A percentile compares a stretch with the other conserved stretches of the same genome.
Evolutionary conservation across 2,888 invertebrate species (phyloP).

Genomic region (Cryptus viduatorius): DNA sequence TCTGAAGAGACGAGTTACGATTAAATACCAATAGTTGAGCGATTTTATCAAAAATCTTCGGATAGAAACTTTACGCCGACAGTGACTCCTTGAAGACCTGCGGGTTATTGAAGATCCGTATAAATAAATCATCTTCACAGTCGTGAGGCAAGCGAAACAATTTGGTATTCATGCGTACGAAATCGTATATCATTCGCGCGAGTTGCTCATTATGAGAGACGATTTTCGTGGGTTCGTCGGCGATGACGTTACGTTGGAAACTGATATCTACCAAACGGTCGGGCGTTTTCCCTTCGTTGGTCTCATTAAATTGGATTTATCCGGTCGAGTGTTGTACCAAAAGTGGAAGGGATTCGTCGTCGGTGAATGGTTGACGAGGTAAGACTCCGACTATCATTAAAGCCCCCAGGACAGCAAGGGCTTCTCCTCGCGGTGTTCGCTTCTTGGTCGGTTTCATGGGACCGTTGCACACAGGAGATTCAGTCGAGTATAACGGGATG

Average conservation of each 20-base stretch:
- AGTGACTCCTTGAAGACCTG: neutral
- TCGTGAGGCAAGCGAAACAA: neutral
- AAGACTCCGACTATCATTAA: conserved; percentile 45
- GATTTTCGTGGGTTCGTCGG: neutral
- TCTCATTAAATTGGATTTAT: conserved; percentile 47
- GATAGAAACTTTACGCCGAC: neutral
- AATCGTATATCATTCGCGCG: too few relatives aligned
- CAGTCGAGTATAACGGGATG: conserved; percentile 34
- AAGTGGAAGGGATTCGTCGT: conserved; percentile 30
- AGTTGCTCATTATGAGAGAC: neutral
- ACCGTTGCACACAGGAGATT: conserved; percentile 12
- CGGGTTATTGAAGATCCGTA: too few relatives aligned
- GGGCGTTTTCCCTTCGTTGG: conserved; percentile 4
- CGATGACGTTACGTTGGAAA: neutral
- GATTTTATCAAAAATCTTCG: too few relatives aligned
- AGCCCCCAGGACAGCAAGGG: neutral
- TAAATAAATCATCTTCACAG: neutral
- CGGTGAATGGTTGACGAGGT: neutral
- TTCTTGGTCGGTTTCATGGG: conserved; percentile 5
- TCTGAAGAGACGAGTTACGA: too few relatives aligned
- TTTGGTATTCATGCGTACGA: too few relatives aligned
- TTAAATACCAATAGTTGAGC: too few relatives aligned
- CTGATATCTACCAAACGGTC: conserved; percentile 35
- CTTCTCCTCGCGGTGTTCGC: conserved; percentile 2
- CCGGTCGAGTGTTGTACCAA: neutral